A percentile compares a stretch with the other conserved stretches of the same genome.
Evolutionary conservation across 1,140 invertebrate species (phyloP).

Genomic region (Nixonia krombeini): DNA sequence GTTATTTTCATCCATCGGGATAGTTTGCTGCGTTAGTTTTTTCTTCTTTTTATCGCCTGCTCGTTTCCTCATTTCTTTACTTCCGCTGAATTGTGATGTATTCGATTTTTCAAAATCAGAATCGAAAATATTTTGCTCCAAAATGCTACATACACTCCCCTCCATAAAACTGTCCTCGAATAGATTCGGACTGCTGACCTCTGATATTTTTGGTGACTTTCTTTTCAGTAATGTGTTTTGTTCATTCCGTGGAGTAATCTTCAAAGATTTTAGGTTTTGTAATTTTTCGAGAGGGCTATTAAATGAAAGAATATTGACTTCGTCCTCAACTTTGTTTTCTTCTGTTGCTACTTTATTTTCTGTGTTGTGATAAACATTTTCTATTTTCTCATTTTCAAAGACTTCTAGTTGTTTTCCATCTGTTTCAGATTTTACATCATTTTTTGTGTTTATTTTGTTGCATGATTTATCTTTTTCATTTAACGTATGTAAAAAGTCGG

Average conservation of each 20-base stretch:
- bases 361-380: too few relatives aligned
- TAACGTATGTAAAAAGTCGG: constrained; percentile 14
- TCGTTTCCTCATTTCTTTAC: not conserved
- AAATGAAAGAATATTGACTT: constrained; percentile 15
- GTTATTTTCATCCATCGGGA: not conserved
- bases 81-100: not conserved
- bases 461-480: constrained; percentile 11
- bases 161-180: constrained; percentile 58
- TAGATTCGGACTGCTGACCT: constrained; percentile 54
- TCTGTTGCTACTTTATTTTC: not conserved
- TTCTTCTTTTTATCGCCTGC: not conserved
- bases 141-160: constrained; percentile 58
- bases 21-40: not conserved
- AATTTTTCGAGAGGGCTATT: constrained; percentile 7
- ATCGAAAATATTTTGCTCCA: constrained; percentile 64
- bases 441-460: not conserved
- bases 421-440: not conserved
- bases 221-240: not conserved
- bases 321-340: not conserved
- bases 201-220: too few relatives aligned
- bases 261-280: not conserved
- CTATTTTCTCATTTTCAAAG: too few relatives aligned
- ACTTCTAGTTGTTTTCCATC: too few relatives aligned
- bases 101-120: constrained; percentile 48
- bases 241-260: not conserved